These are phyloP conservation scores for Nyctereutes procyonoides DNA, from an alignment of 2,113 vertebrate genomes.

Conservation along the genomic window DNA sequence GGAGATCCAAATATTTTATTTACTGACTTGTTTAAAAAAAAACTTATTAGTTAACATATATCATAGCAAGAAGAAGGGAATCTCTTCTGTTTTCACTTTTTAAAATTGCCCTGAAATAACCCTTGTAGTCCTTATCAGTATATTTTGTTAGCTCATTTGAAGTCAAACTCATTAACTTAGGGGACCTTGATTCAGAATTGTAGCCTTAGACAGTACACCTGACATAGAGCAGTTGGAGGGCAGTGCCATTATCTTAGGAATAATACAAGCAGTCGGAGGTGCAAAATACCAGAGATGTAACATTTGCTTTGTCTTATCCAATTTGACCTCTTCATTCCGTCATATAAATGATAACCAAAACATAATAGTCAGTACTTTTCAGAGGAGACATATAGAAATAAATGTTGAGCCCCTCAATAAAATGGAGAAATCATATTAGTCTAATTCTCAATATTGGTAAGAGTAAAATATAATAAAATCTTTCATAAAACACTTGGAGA, in stretches of 20 bases:
- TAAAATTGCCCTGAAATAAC: not conserved
- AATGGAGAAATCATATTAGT: not conserved
- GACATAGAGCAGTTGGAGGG: rapidly evolving
- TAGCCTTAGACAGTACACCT: not conserved
- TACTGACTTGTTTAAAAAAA: not conserved
- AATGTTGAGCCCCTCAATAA: not conserved
- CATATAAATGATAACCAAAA: not conserved
- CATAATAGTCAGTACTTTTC: not conserved
- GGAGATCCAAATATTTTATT: not conserved
- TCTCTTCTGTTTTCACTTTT: not conserved
- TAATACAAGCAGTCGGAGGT: not conserved
- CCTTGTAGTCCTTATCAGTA: not conserved
- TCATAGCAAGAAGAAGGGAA: not conserved
- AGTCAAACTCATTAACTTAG: not conserved
- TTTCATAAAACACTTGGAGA: not conserved
- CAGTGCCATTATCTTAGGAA: not conserved
- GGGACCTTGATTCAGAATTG: not conserved
- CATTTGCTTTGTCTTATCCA: not conserved
- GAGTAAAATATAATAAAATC: not conserved
- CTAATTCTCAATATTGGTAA: conserved; percentile 8
- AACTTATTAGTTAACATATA: not conserved
- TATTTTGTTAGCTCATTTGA: not conserved
- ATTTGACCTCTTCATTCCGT: not conserved
- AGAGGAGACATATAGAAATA: not conserved
- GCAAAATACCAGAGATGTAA: not conserved